A percentile compares a stretch with the other conserved stretches of the same genome.
These are phyloP conservation scores for Onchidella celtica DNA, from an alignment of 2,888 invertebrate species.

Conservation along the genomic window DNA sequence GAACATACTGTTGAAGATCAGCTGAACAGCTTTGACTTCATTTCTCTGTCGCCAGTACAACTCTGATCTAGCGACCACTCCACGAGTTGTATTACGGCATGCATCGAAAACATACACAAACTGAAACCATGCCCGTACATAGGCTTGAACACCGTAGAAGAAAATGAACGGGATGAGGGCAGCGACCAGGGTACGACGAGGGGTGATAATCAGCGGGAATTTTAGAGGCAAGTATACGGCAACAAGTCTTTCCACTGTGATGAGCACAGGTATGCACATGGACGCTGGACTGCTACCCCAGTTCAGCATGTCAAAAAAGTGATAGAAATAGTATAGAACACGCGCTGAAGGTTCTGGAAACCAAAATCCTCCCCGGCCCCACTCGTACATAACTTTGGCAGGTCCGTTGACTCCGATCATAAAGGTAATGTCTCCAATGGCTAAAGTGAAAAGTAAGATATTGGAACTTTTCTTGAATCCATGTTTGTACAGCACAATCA, in stretches of 20 bases:
- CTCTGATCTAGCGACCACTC: neutral
- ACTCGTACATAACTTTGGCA: slow-evolving; percentile 36
- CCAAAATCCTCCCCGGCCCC: slow-evolving; percentile 21
- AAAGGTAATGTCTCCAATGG: slow-evolving; percentile 25
- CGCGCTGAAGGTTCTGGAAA: slow-evolving; percentile 7
- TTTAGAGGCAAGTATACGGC: slow-evolving; percentile 43
- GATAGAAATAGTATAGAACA: slow-evolving; percentile 30
- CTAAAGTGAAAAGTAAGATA: slow-evolving; percentile 15
- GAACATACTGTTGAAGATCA: slow-evolving; percentile 14
- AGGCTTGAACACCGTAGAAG: slow-evolving; percentile 10
- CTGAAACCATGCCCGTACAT: slow-evolving; percentile 34
- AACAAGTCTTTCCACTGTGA: slow-evolving; percentile 32
- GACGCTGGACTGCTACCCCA: slow-evolving; percentile 34
- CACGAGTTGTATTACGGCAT: neutral
- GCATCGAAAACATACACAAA: slow-evolving; percentile 26
- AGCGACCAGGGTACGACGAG: slow-evolving; percentile 17
- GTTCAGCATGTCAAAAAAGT: slow-evolving; percentile 38
- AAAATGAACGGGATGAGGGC: neutral
- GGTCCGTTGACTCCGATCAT: slow-evolving; percentile 31
- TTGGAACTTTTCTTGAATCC: slow-evolving; percentile 34
- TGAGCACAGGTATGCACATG: slow-evolving; percentile 27
- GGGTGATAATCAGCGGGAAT: slow-evolving; percentile 24
- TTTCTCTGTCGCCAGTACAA: slow-evolving; percentile 20
- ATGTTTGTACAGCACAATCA: slow-evolving; percentile 21
- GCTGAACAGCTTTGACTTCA: neutral